A percentile compares a stretch with the other conserved stretches of the same genome.
Conservation (phyloP, 1,140 invertebrate species). For the Cotesia typhae region DNA sequence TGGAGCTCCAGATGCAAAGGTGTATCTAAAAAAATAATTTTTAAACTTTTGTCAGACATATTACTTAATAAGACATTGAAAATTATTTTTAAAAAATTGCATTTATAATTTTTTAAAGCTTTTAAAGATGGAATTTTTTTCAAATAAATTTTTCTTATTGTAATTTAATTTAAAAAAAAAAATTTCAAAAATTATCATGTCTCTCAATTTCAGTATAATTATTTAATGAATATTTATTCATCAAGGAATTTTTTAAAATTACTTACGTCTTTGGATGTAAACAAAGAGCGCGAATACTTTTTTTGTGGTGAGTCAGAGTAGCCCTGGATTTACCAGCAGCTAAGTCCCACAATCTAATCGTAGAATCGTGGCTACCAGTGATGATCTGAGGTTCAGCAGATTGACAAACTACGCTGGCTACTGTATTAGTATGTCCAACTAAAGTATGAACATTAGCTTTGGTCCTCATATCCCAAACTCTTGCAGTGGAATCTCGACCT, state of each 20-base stretch:
- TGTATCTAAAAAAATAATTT: constrained; percentile 72
- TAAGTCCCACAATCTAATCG: constrained; percentile 97
- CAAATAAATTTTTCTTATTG: constrained; percentile 95
- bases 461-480: constrained; percentile 99
- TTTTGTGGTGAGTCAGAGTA: constrained; percentile 99
- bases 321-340: constrained; percentile 93
- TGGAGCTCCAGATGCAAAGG: constrained; percentile 96
- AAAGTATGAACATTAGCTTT: constrained; percentile 98
- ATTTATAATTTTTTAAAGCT: background rate
- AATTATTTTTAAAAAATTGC: too few species aligned
- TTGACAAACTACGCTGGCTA: constrained; percentile 93
- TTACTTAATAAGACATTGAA: too few species aligned
- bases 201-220: too few species aligned
- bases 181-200: constrained; percentile 55
- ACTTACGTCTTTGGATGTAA: constrained; percentile 88
- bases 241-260: constrained; percentile 89
- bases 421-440: constrained; percentile 97
- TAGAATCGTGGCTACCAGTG: constrained; percentile 84
- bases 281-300: constrained; percentile 91
- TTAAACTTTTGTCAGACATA: background rate
- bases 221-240: constrained; percentile 49
- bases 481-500: constrained; percentile 93
- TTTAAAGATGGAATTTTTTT: background rate
- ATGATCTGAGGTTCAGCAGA: constrained; percentile 91
- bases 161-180: constrained; percentile 77